A percentile compares a stretch with the other conserved stretches of the same genome.
These are phyloP conservation scores for Meleagris gallopavo DNA, from an alignment of 2,113 vertebrate genomes.

Conservation along the genomic window DNA sequence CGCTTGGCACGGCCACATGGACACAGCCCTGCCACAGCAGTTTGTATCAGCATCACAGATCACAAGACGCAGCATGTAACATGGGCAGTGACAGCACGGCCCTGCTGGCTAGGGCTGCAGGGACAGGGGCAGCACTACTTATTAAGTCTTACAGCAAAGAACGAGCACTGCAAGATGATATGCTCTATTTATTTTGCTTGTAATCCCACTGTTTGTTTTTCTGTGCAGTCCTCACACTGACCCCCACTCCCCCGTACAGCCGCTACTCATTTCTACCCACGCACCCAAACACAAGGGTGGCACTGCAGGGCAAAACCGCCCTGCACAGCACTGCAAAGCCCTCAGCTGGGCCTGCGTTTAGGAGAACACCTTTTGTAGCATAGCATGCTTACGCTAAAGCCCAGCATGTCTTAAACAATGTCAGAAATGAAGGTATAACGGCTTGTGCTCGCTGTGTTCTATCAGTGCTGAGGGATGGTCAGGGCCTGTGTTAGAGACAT, in stretches of 20 bases:
- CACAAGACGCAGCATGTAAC: too few species aligned
- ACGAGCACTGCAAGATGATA: background rate
- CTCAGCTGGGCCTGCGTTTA: background rate
- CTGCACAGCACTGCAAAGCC: too few species aligned
- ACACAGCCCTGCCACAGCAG: too few species aligned
- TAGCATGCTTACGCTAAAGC: background rate
- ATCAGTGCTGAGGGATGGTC: background rate
- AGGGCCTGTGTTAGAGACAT: background rate
- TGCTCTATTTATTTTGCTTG: background rate
- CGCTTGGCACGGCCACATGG: too few species aligned
- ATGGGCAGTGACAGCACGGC: too few species aligned
- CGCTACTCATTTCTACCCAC: too few species aligned
- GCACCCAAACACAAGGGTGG: too few species aligned
- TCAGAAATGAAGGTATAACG: too few species aligned
- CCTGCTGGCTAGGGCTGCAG: background rate
- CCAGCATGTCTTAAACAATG: too few species aligned
- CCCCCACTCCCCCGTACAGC: too few species aligned
- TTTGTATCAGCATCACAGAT: too few species aligned
- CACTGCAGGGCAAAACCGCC: background rate
- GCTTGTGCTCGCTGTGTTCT: background rate
- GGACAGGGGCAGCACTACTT: background rate
- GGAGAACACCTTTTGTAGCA: background rate
- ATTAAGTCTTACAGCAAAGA: background rate
- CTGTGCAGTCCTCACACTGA: background rate
- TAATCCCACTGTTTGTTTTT: too few species aligned